Conservation (phyloP, 2,113 vertebrate species). For the pig (Sus scrofa) region DNA sequence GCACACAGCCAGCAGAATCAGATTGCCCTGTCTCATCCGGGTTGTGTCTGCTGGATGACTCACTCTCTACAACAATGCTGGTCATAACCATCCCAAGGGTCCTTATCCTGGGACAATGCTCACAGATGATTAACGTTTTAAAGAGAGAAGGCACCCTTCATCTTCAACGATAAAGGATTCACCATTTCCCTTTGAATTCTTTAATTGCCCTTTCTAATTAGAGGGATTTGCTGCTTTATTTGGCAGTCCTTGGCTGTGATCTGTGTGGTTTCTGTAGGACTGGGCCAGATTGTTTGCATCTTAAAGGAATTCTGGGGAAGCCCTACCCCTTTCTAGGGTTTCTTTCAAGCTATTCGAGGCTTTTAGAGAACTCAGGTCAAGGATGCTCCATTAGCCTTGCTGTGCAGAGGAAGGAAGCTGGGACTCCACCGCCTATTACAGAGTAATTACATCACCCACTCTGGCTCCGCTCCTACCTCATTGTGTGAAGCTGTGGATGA, state of each 20-base stretch:
- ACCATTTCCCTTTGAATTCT: constrained; percentile 83
- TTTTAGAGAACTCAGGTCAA: constrained; percentile 72
- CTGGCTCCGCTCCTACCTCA: constrained; percentile 33
- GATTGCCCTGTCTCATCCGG: not conserved
- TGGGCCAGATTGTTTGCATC: constrained; percentile 77
- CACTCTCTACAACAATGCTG: constrained; percentile 4
- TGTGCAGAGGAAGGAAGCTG: not conserved
- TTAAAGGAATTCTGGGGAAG: constrained; percentile 72
- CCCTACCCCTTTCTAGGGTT: constrained; percentile 73
- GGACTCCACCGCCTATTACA: constrained; percentile 31
- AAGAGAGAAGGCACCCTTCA: constrained; percentile 78
- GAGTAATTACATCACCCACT: constrained; percentile 71
- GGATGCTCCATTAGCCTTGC: not conserved
- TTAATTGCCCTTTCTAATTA: constrained; percentile 86
- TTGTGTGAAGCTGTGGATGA: not conserved
- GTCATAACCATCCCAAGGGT: constrained; percentile 66
- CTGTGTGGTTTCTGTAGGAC: constrained; percentile 75
- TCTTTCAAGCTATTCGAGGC: constrained; percentile 31
- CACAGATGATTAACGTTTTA: constrained; percentile 81
- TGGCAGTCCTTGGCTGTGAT: constrained; percentile 75
- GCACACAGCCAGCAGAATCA: constrained; percentile 17
- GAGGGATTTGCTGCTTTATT: constrained; percentile 79
- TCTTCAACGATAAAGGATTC: constrained; percentile 74
- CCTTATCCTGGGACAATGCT: constrained; percentile 78
- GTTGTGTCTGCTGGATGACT: constrained; percentile 49